Base-by-base conservation (phyloP, 2,113 vertebrate genomes). In the Helogale parvula region DNA sequence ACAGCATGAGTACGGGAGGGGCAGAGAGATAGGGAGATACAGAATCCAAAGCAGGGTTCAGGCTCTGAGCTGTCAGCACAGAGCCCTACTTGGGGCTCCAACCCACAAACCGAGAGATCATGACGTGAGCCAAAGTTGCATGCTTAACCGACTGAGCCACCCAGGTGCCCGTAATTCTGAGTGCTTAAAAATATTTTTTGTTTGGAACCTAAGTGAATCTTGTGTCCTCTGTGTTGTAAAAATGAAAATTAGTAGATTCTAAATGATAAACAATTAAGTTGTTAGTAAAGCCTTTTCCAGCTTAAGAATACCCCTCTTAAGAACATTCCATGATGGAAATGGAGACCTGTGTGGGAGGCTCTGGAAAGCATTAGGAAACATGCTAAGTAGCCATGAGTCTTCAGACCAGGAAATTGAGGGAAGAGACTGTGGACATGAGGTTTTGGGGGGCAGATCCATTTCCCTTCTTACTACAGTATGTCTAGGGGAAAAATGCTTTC, bases 241-340 rank as follows among this genome's bases (percentile, higher is more conserved):
- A 88, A 63, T 94, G 63, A 84, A 29, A 69, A 71, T n/a, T 72
- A 63, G 31, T 69, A 94, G 63, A 80, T 80, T 88, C 82, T 93
- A 89, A 60, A 50, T 74, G 31, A 63, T 95, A 74, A 82, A 92
- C 65, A 82, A 23, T n/a, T 68, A 90, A 31, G 54, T 94, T 45
- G 1, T 95, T 79, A 72, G 17, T 83, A 83, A 87, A 47, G 41
- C 54, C 69, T 90, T 88, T 94, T 38, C 21, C 27, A 93, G 17
- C 27, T 82, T 94, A 79, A 94, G 74, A 93, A 66, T 52, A 84
- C 12, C 11, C 10, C 13, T 85, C 60, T 92, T 63, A 76, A 41
- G 52, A 97, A 95, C 82, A 84, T 93, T 80, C 29, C 4, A 0
- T 41, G 19, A n/a, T 88, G 31, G 85, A 84, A 86, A 72, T 92